Evolutionary conservation across 2,797 vertebrate species (phyloP).

Genomic region (Catamblyrhynchus diadema): DNA sequence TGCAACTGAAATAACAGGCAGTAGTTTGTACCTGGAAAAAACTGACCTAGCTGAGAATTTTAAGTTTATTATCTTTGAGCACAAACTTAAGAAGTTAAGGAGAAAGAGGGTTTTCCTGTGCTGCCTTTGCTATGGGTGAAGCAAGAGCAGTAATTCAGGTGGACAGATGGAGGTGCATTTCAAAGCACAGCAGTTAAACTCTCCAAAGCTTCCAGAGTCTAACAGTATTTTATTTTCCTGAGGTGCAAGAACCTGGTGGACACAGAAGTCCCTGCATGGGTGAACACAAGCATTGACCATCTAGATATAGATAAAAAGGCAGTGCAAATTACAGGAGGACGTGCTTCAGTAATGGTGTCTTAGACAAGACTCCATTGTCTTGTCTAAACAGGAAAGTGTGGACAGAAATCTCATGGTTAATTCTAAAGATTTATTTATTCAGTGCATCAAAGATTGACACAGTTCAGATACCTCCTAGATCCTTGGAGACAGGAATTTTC

Average conservation of each 20-base stretch:
- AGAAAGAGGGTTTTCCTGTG: neutral
- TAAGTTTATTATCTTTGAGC: neutral
- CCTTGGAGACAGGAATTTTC: neutral
- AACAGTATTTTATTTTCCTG: neutral
- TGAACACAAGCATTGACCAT: neutral
- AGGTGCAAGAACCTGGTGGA: neutral
- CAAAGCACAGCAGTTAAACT: neutral
- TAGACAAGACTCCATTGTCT: neutral
- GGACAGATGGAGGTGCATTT: neutral
- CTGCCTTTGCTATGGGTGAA: neutral
- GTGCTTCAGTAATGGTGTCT: neutral
- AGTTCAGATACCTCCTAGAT: neutral
- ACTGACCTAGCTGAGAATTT: neutral
- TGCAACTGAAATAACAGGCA: neutral
- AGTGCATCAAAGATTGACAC: neutral
- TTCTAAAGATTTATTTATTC: neutral
- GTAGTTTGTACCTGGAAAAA: neutral
- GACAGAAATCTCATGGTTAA: neutral
- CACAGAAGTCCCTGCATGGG: neutral
- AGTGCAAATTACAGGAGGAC: neutral
- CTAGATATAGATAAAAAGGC: neutral
- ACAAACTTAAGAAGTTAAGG: neutral
- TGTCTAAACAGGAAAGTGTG: neutral
- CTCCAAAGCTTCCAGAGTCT: neutral
- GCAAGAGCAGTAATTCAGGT: neutral